phyloP scores from a whole-genome alignment of 2,797 vertebrate genomes.

The Lepilemur septentrionalis region DNA sequence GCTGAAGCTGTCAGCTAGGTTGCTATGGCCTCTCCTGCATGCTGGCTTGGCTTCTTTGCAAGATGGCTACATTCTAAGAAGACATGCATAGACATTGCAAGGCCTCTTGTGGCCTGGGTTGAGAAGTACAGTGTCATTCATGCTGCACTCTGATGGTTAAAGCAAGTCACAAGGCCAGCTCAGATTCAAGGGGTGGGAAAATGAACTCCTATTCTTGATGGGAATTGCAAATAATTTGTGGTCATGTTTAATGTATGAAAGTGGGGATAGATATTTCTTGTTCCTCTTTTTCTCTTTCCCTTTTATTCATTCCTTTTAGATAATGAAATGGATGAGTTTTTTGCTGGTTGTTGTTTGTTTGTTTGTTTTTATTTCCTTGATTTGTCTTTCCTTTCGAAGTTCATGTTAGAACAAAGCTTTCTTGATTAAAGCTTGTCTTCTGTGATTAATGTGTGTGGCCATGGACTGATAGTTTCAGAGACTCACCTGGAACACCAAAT shows the following conservation, averaged over 20 bases:
- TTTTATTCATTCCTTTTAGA: neutral
- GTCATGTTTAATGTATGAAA: neutral
- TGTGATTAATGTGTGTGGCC: neutral
- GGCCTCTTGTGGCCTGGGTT: neutral
- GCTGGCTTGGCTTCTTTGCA: neutral
- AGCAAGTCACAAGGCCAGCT: neutral
- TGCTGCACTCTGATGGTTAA: neutral
- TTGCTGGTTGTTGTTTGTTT: neutral
- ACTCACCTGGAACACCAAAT: neutral
- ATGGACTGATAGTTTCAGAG: slow-evolving; percentile 2
- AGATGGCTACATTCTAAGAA: neutral
- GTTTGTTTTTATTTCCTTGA: slow-evolving; percentile 57
- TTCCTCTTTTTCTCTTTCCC: neutral
- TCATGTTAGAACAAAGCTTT: slow-evolving; percentile 16
- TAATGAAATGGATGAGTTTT: slow-evolving; percentile 40
- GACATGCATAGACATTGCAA: neutral
- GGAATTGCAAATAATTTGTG: neutral
- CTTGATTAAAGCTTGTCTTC: neutral
- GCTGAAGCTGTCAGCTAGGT: neutral
- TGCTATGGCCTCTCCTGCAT: neutral
- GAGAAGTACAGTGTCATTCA: neutral
- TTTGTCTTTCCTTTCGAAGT: slow-evolving; percentile 54
- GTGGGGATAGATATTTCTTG: neutral
- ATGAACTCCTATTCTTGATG: neutral
- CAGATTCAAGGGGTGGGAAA: neutral